Evolutionary conservation across 2,113 vertebrate genomes (phyloP).

Genomic region (Lynx canadensis): DNA sequence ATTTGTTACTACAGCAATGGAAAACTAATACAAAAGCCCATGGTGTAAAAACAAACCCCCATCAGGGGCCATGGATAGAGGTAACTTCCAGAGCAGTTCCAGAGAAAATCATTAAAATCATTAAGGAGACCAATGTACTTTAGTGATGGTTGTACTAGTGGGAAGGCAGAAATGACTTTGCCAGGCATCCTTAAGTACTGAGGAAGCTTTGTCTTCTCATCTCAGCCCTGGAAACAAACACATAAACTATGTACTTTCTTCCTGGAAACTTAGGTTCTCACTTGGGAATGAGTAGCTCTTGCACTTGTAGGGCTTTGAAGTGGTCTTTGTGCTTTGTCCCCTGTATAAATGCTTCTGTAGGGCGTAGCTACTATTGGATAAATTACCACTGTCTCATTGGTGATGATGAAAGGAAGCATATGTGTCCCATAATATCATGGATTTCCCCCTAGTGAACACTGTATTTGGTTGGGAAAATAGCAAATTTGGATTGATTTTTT

Average conservation of each 20-base stretch:
- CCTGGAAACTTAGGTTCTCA: not conserved
- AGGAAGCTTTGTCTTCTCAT: not conserved
- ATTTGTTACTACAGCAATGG: not conserved
- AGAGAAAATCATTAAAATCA: not conserved
- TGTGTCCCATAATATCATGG: slow-evolving; percentile 32
- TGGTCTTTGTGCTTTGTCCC: not conserved
- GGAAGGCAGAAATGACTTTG: not conserved
- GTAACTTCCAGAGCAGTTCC: not conserved
- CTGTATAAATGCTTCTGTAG: not conserved
- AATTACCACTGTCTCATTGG: not conserved
- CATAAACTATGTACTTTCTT: not conserved
- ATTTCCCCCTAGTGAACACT: not conserved
- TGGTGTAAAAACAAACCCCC: not conserved
- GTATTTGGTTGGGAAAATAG: not conserved
- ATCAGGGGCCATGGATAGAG: not conserved
- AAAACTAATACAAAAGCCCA: not conserved
- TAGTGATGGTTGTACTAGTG: not conserved
- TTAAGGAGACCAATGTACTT: not conserved
- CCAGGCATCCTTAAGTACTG: not conserved
- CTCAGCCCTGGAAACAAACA: not conserved
- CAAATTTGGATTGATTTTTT: not conserved
- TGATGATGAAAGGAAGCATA: slow-evolving; percentile 7
- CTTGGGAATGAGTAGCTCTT: not conserved
- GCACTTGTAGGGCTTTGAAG: not conserved
- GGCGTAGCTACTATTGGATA: not conserved